These are phyloP conservation scores for Melopsittacus undulatus DNA, from an alignment of 2,797 vertebrate species.

Conservation along the genomic window DNA sequence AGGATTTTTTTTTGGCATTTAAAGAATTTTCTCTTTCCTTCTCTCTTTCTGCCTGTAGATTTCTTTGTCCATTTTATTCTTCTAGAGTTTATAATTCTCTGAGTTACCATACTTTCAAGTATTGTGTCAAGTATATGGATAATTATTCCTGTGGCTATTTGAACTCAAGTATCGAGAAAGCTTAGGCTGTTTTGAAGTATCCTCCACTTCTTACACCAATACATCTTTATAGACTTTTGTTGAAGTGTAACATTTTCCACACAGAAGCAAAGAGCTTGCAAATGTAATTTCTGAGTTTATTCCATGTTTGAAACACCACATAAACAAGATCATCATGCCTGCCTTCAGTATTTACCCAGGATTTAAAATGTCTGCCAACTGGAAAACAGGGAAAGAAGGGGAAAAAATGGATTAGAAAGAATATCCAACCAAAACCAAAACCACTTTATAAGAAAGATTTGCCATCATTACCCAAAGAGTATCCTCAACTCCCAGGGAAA, in stretches of 20 bases:
- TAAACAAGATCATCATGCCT: background rate
- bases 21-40: constrained; percentile 24
- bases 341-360: constrained; percentile 1
- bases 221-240: constrained; percentile 5
- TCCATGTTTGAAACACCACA: background rate
- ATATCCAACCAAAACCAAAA: background rate
- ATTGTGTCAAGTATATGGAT: background rate
- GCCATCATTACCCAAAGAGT: background rate
- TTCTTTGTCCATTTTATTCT: constrained; percentile 33
- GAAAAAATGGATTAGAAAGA: constrained; percentile 8
- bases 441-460: constrained; percentile 1
- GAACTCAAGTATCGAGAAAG: background rate
- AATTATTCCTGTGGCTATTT: constrained; percentile 50
- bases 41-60: constrained; percentile 10
- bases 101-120: background rate
- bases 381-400: constrained; percentile 49
- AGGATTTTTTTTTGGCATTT: background rate
- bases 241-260: background rate
- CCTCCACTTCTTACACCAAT: background rate
- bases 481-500: background rate
- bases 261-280: background rate
- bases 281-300: constrained; percentile 8
- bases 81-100: constrained; percentile 16
- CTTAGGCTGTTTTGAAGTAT: constrained; percentile 8
- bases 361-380: constrained; percentile 28